phyloP scores from a whole-genome alignment of 1,140 invertebrate species.

The Aethina tumida region DNA sequence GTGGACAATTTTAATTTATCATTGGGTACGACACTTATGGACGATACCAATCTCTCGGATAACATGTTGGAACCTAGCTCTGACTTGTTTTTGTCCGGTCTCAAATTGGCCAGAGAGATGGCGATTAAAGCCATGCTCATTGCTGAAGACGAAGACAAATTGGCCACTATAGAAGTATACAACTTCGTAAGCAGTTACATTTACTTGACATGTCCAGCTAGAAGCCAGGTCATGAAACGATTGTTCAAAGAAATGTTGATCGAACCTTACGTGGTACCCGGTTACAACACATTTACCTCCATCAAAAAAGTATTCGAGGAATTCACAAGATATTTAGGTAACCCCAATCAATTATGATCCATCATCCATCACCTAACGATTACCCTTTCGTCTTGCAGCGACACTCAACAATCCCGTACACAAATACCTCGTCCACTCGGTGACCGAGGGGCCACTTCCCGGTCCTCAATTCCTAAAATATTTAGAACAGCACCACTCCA shows the following conservation, averaged over 20 bases:
- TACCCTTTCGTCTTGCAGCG: no score
- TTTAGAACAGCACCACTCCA: no score
- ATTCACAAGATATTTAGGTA: constrained; percentile 1
- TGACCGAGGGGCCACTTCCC: no score
- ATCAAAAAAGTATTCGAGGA: constrained; percentile 6
- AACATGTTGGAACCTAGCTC: background rate
- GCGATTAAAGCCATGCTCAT: constrained; percentile 17
- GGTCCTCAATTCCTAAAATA: no score
- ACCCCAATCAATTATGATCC: background rate
- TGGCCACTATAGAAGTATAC: constrained; percentile 17
- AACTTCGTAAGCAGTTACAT: constrained; percentile 13
- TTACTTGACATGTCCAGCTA: constrained; percentile 13
- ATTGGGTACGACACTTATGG: background rate
- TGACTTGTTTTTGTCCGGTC: constrained; percentile 4
- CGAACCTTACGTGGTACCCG: constrained; percentile 2
- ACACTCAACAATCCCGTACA: no score
- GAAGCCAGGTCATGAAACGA: constrained; percentile 4
- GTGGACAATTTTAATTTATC: constrained; percentile 1
- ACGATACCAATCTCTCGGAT: background rate
- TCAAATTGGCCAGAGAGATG: constrained; percentile 16
- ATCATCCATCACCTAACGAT: background rate
- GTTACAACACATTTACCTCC: constrained; percentile 4
- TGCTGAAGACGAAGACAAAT: constrained; percentile 9
- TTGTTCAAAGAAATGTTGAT: constrained; percentile 12
- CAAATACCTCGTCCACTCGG: no score